Evolutionary conservation across 2,888 invertebrate species (phyloP).

Genomic region (Linnaemya tessellans): DNA sequence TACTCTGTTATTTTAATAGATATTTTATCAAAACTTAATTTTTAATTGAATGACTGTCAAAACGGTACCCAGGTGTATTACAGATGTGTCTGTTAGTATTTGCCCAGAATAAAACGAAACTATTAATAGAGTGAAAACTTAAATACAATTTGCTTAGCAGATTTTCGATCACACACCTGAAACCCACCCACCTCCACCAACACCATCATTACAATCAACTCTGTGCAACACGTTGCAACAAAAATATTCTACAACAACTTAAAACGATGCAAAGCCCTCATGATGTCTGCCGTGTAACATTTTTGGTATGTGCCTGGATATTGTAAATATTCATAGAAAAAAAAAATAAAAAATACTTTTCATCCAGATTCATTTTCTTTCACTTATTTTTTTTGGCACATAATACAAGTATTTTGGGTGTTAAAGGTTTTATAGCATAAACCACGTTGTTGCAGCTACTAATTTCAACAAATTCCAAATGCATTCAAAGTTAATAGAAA

Average conservation of each 20-base stretch:
- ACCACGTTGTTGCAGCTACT: slow-evolving; percentile 25
- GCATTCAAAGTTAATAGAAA: slow-evolving; percentile 41
- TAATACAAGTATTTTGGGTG: slow-evolving; percentile 16
- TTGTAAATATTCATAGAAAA: slow-evolving; percentile 45
- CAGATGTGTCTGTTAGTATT: slow-evolving; percentile 20
- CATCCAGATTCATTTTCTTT: slow-evolving; percentile 14
- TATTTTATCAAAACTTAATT: slow-evolving; percentile 3
- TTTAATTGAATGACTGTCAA: slow-evolving; percentile 20
- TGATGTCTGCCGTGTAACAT: slow-evolving; percentile 2
- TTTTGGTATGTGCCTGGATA: neutral
- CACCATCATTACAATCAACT: neutral
- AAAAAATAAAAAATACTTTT: slow-evolving; percentile 20
- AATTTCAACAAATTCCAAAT: slow-evolving; percentile 53
- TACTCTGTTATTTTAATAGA: neutral
- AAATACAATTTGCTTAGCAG: slow-evolving; percentile 4
- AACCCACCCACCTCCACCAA: no score
- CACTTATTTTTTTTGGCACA: neutral
- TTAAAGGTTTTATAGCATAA: slow-evolving; percentile 19
- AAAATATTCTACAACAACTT: slow-evolving; percentile 10
- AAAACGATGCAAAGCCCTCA: slow-evolving; percentile 27
- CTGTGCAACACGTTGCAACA: slow-evolving; percentile 30
- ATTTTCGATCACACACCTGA: slow-evolving; percentile 1
- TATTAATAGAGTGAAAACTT: slow-evolving; percentile 2
- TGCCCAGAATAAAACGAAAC: slow-evolving; percentile 31
- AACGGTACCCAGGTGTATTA: neutral